These are phyloP conservation scores for Oceanites oceanicus DNA, from an alignment of 2,113 vertebrate species.

Conservation along the genomic window DNA sequence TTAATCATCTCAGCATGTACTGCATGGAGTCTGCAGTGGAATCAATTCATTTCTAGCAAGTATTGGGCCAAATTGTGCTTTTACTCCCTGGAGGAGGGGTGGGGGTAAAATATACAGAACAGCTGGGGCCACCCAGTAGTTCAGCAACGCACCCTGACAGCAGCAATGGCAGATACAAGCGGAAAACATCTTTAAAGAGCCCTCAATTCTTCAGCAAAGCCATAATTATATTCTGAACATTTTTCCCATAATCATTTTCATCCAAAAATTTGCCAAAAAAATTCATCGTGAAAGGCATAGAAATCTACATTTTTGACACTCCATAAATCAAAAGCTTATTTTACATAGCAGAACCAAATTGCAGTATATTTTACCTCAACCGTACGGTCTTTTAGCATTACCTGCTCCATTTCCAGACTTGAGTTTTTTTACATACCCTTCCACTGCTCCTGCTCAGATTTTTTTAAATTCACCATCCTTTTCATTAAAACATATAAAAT, in stretches of 20 bases:
- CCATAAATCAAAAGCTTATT: slow-evolving; percentile 83
- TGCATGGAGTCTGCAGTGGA: slow-evolving; percentile 2
- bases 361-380: slow-evolving; percentile 58
- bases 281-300: slow-evolving; percentile 75
- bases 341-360: slow-evolving; percentile 75
- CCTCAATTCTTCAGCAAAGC: slow-evolving; percentile 37
- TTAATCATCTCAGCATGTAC: slow-evolving; percentile 46
- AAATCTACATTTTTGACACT: slow-evolving; percentile 82
- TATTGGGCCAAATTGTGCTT: slow-evolving; percentile 36
- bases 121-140: slow-evolving; percentile 61
- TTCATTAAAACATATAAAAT: not conserved
- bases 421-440: slow-evolving; percentile 13
- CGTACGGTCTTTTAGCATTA: slow-evolving; percentile 42
- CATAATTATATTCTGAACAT: slow-evolving; percentile 64
- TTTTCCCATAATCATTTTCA: slow-evolving; percentile 70
- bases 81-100: slow-evolving; percentile 26
- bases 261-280: slow-evolving; percentile 79
- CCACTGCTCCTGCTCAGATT: not conserved
- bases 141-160: not conserved
- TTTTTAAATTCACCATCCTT: not conserved
- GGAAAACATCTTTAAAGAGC: slow-evolving; percentile 45
- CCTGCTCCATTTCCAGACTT: slow-evolving; percentile 36
- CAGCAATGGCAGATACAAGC: slow-evolving; percentile 35
- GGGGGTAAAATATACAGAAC: slow-evolving; percentile 41
- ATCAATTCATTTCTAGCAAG: slow-evolving; percentile 40